Percentiles rank a stretch among this genome's conserved stretches.
These are phyloP conservation scores for Phortica magna DNA, from an alignment of 2,888 invertebrate genomes.

Conservation along the genomic window DNA sequence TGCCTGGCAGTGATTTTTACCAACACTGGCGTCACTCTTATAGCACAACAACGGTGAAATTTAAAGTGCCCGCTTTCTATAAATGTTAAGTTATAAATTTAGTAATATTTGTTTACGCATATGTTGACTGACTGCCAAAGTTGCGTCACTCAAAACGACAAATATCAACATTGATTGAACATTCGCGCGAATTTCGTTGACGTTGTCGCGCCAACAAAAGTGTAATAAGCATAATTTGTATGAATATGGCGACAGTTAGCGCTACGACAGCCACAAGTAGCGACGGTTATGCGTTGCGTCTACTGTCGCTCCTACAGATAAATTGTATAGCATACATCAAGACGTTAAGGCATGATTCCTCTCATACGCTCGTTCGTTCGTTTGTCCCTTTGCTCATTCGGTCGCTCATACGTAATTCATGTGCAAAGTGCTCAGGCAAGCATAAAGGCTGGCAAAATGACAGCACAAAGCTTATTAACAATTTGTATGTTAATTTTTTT, in stretches of 20 bases:
- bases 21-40: conserved; percentile 17
- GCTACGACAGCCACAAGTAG: too few species aligned
- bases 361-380: background rate
- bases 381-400: background rate
- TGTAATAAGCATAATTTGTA: conserved; percentile 37
- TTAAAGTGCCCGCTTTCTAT: too few species aligned
- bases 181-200: background rate
- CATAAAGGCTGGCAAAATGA: background rate
- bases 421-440: conserved; percentile 3
- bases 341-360: conserved; percentile 1
- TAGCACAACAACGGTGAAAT: background rate
- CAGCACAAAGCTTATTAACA: conserved; percentile 39
- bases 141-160: too few species aligned
- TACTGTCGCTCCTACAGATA: conserved; percentile 10
- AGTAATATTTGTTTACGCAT: too few species aligned
- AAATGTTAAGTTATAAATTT: too few species aligned
- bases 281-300: background rate
- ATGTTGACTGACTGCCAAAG: too few species aligned
- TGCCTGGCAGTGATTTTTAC: conserved; percentile 45
- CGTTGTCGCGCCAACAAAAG: background rate
- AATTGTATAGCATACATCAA: conserved; percentile 36
- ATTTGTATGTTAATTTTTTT: conserved; percentile 39
- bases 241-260: conserved; percentile 19
- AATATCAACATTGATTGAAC: too few species aligned
- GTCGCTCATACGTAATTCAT: conserved; percentile 7